Evolutionary conservation across 2,888 invertebrate genomes (phyloP).

Genomic region (Agriopis marginaria): DNA sequence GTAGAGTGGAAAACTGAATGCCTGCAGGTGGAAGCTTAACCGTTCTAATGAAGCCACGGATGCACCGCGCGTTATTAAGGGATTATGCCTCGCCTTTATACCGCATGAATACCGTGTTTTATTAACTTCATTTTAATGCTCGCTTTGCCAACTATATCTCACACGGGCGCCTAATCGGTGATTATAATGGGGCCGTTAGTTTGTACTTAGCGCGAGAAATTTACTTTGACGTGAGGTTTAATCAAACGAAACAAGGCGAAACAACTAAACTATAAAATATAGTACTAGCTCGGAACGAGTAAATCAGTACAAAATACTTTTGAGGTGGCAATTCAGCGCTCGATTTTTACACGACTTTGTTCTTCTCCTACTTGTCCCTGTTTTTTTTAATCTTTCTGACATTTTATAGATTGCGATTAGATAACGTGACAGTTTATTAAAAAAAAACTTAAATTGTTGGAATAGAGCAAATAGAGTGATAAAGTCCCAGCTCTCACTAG

Average conservation of each 20-base stretch:
- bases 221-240: slow-evolving; percentile 13
- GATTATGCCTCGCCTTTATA: slow-evolving; percentile 66
- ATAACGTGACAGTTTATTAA: too few species aligned
- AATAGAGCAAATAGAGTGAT: too few species aligned
- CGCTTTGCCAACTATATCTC: slow-evolving; percentile 43
- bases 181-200: slow-evolving; percentile 28
- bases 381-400: too few species aligned
- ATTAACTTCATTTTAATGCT: slow-evolving; percentile 65
- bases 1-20: slow-evolving; percentile 25
- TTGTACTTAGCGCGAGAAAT: slow-evolving; percentile 16
- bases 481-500: too few species aligned
- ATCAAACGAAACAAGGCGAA: too few species aligned
- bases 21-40: slow-evolving; percentile 44
- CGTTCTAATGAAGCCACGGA: slow-evolving; percentile 66
- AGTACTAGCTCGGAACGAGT: neutral
- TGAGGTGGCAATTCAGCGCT: neutral
- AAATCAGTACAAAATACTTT: neutral
- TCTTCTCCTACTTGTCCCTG: too few species aligned
- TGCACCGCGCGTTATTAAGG: slow-evolving; percentile 68
- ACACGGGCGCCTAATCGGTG: slow-evolving; percentile 30
- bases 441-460: too few species aligned
- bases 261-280: neutral
- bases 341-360: too few species aligned
- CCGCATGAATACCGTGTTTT: slow-evolving; percentile 64
- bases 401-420: too few species aligned